A percentile compares a stretch with the other conserved stretches of the same genome.
Conservation (phyloP, 92 coral and sea anemone species). For the Palythoa grandiflora region DNA sequence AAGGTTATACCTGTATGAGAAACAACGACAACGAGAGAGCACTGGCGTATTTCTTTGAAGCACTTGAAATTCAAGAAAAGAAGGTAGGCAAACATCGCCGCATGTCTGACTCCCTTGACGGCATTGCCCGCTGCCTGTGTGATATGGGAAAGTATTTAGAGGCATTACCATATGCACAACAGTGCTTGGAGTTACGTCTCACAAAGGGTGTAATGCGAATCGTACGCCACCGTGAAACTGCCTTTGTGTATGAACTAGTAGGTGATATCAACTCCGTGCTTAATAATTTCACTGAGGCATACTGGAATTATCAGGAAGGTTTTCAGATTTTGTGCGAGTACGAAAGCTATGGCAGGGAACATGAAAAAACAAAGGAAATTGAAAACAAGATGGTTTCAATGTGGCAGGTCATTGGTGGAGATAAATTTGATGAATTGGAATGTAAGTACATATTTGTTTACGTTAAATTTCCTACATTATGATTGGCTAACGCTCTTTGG, state of each 20-base stretch:
- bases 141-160: constrained; percentile 25
- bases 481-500: no score
- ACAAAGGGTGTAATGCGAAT: constrained; percentile 19
- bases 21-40: constrained; percentile 26
- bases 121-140: constrained; percentile 22
- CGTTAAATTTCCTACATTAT: neutral
- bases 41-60: constrained; percentile 16
- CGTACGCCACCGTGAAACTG: constrained; percentile 36
- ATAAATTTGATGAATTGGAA: constrained; percentile 24
- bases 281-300: constrained; percentile 17
- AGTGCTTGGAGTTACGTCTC: constrained; percentile 4
- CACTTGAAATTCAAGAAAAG: constrained; percentile 31
- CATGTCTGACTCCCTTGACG: constrained; percentile 6
- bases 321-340: constrained; percentile 16
- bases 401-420: constrained; percentile 39
- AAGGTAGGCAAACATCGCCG: constrained; percentile 31
- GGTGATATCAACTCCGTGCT: constrained; percentile 39
- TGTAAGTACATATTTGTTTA: neutral
- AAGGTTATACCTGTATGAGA: constrained; percentile 32
- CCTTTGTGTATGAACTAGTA: constrained; percentile 17
- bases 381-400: constrained; percentile 19
- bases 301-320: constrained; percentile 31
- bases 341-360: neutral
- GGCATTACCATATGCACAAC: constrained; percentile 28
- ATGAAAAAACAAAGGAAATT: neutral